Percentiles rank a stretch among this genome's conserved stretches.
Evolutionary conservation across 2,113 vertebrate species (phyloP).

Genomic region (Solea solea): DNA sequence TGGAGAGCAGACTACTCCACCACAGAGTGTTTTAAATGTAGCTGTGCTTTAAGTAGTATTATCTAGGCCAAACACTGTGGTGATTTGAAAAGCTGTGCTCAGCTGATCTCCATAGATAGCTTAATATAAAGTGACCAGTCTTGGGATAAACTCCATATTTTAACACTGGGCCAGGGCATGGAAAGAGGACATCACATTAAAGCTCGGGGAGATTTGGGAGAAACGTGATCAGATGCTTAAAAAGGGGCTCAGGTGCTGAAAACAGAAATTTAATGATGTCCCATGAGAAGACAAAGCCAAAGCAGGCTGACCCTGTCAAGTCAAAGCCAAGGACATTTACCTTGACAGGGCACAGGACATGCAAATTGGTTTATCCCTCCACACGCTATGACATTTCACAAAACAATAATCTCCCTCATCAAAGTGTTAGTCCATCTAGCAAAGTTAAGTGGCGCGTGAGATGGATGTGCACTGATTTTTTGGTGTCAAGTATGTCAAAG

Average conservation of each 20-base stretch:
- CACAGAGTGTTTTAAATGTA: slow-evolving; percentile 6
- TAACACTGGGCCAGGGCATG: slow-evolving; percentile 52
- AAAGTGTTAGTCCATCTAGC: slow-evolving; percentile 15
- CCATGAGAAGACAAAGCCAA: slow-evolving; percentile 67
- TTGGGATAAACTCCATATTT: slow-evolving; percentile 57
- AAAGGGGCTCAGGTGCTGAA: slow-evolving; percentile 67
- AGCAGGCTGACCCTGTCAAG: slow-evolving; percentile 71
- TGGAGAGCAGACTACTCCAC: slow-evolving; percentile 27
- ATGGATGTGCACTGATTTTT: neutral
- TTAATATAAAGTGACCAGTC: slow-evolving; percentile 46
- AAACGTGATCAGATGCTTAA: slow-evolving; percentile 68
- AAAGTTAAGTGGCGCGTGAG: neutral
- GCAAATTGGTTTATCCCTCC: slow-evolving; percentile 56
- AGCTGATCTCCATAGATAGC: slow-evolving; percentile 35
- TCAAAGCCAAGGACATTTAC: slow-evolving; percentile 61
- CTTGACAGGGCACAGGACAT: slow-evolving; percentile 62
- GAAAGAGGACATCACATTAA: slow-evolving; percentile 64
- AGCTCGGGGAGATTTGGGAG: slow-evolving; percentile 44
- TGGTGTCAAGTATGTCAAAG: slow-evolving; percentile 20
- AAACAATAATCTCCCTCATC: slow-evolving; percentile 48
- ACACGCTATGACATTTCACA: slow-evolving; percentile 53
- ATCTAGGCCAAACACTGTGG: slow-evolving; percentile 38
- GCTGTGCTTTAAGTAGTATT: too few relatives aligned
- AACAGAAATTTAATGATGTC: slow-evolving; percentile 78
- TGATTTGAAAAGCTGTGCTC: slow-evolving; percentile 38